Conservation (phyloP, 1,140 invertebrate species). For the Psilanteris sp. region DNA sequence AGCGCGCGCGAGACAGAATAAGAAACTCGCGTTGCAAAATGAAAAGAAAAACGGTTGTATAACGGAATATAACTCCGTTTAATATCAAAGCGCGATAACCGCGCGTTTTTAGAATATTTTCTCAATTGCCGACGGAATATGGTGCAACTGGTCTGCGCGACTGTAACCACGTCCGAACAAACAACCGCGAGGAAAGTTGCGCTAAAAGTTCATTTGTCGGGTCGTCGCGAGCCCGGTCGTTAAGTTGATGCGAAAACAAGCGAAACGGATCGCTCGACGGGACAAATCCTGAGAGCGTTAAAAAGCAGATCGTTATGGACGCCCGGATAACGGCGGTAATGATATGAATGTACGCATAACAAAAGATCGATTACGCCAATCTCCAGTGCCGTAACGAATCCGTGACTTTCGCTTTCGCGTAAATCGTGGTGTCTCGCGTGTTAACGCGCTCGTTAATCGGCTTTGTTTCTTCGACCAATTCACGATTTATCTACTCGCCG, state of each 20-base stretch:
- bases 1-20: background rate
- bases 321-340: slow-evolving; percentile 31
- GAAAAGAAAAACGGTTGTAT: too few relatives aligned
- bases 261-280: slow-evolving; percentile 32
- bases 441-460: slow-evolving; percentile 37
- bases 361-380: slow-evolving; percentile 49
- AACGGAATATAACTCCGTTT: too few relatives aligned
- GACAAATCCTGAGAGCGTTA: slow-evolving; percentile 18
- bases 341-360: slow-evolving; percentile 43
- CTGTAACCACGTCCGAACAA: too few relatives aligned
- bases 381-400: slow-evolving; percentile 31
- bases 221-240: slow-evolving; percentile 26
- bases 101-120: too few relatives aligned
- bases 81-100: too few relatives aligned
- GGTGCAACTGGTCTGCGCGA: too few relatives aligned
- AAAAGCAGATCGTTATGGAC: slow-evolving; percentile 51
- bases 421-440: slow-evolving; percentile 36
- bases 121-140: too few relatives aligned
- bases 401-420: slow-evolving; percentile 60
- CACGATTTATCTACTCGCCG: too few relatives aligned
- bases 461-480: slow-evolving; percentile 29
- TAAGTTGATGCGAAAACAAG: slow-evolving; percentile 25
- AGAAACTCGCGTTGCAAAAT: slow-evolving; percentile 3
- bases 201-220: slow-evolving; percentile 1
- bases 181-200: slow-evolving; percentile 1